Evolutionary conservation across 2,113 vertebrate species (phyloP), one percentile per base, ranked within the genome.

Genomic region (Nothobranchius kuhntae): DNA sequence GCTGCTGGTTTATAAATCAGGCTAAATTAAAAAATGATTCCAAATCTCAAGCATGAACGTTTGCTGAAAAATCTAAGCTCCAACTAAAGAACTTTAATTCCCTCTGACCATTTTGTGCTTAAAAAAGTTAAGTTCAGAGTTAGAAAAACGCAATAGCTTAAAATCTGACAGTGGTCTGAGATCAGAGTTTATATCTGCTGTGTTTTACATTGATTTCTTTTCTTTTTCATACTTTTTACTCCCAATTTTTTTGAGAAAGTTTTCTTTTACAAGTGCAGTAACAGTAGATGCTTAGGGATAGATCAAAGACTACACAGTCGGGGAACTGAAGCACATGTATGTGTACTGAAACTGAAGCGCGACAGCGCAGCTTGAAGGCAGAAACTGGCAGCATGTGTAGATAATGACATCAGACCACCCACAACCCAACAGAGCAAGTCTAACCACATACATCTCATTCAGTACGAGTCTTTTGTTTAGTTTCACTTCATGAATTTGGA

Each of bases 321-420:
- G 71, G 38, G 71, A 67, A 59, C 12, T 61, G 46, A 78, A 75
- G 68, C 66, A 17, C 38, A 48, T 26, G 56, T 46, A 81, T 9
- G 44, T 53, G 53, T 7, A 71, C 30, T 78, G 85, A 88, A 88
- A 89, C 82, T 52, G 35, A 83, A 71, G 68, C 73, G n/a, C 66
- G 46, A 30, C 44, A 1, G 44, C 35, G 42, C 73, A 52, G 69
- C 26, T 47, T 10, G 45, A 58, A 75, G 57, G 65, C 86, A 84
- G 87, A 91, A 92, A 92, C 91, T 75, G 68, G 77, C 68, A 60
- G 60, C 77, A 63, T 83, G 83, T 65, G 78, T 59, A 59, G 73
- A 71, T 35, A 68, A 82, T 89, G 89, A 89, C 83, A 90, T 91
- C 85, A 92, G 89, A 87, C 86, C 84, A 88, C 85, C 80, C 78